Conservation (phyloP, 37 sponge, comb jelly and placozoan species). For the Cladorhizidae sp. region DNA sequence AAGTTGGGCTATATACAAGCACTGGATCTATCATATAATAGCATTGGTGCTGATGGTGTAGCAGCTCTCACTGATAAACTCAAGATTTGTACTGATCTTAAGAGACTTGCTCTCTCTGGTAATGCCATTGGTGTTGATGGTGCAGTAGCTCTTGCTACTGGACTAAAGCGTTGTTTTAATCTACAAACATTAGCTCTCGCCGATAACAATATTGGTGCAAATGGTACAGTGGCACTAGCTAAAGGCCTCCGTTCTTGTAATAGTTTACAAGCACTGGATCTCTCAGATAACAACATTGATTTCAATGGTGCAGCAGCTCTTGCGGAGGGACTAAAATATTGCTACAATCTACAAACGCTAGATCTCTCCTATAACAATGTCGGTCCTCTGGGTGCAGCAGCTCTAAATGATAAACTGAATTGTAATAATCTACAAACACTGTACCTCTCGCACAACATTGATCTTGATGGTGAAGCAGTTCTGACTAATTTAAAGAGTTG, state of each 20-base stretch:
- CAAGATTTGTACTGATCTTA: neutral
- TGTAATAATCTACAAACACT: neutral
- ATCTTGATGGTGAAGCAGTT: neutral
- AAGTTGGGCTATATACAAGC: neutral
- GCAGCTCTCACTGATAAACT: neutral
- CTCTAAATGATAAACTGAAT: neutral
- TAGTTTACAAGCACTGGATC: neutral
- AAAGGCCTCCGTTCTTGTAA: neutral
- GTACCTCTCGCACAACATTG: conserved; percentile 1
- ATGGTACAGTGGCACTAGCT: neutral
- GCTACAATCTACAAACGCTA: neutral
- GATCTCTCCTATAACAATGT: neutral
- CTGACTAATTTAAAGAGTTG: too few species aligned
- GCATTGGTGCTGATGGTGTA: neutral
- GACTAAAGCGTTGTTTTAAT: neutral
- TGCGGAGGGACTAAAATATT: neutral
- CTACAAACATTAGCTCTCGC: neutral
- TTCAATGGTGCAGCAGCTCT: neutral
- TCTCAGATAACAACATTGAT: conserved; percentile 3
- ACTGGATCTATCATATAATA: neutral
- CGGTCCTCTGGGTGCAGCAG: neutral
- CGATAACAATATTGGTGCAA: neutral
- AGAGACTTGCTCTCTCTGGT: neutral
- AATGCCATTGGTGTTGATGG: neutral
- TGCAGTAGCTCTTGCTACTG: neutral